Evolutionary conservation across 2,113 vertebrate species (phyloP).

Genomic region (Laticauda laticaudata): DNA sequence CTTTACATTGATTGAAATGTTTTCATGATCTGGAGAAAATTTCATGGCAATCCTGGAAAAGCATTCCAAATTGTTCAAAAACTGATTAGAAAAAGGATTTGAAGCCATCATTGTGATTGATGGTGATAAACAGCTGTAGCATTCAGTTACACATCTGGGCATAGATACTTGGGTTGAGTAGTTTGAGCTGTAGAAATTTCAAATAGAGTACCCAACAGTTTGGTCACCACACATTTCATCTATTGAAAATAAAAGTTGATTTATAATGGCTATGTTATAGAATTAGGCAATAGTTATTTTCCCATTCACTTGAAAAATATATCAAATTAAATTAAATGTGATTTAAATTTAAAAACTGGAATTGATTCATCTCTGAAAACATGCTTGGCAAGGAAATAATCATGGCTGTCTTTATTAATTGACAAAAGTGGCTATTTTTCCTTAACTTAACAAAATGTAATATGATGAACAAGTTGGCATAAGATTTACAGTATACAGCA

Average conservation of each 20-base stretch:
- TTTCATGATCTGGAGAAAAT: neutral
- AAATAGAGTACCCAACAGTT: neutral
- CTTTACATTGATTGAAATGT: neutral
- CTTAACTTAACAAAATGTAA: neutral
- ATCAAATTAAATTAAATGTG: neutral
- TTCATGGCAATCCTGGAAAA: neutral
- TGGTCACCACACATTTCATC: neutral
- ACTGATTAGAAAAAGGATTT: neutral
- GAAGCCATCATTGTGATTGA: neutral
- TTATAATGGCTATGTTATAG: neutral
- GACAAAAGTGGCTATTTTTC: neutral
- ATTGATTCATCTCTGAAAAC: neutral
- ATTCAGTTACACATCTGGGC: conserved; percentile 8
- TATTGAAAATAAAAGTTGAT: neutral
- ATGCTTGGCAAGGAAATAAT: neutral
- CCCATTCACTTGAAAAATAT: neutral
- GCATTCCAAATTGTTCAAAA: neutral
- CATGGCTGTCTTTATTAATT: neutral
- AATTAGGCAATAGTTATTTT: neutral
- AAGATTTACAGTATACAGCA: neutral
- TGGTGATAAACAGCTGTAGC: neutral
- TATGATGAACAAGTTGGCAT: neutral
- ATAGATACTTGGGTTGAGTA: neutral
- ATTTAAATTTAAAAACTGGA: neutral
- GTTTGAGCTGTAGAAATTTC: neutral